Percentiles rank a stretch among this genome's conserved stretches.
phyloP scores from a whole-genome alignment of 2,797 vertebrate species.

The Sebastes hubbsi region DNA sequence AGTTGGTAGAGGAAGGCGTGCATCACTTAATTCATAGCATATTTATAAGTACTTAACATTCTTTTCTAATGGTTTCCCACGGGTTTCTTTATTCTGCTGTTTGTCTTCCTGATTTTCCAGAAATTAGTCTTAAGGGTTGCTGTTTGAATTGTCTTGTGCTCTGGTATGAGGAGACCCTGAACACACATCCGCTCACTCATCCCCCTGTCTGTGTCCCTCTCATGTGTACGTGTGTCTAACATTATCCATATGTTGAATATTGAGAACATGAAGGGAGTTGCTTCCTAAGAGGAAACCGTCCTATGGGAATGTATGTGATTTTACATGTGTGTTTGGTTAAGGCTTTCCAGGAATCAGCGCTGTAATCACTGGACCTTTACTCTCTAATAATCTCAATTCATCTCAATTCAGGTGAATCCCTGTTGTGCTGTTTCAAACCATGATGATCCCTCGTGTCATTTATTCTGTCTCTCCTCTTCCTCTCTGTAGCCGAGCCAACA shows the following conservation, averaged over 20 bases:
- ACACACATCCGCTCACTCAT: conserved; percentile 56
- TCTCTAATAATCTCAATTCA: conserved; percentile 26
- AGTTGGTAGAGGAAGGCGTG: neutral
- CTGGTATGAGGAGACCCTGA: conserved; percentile 23
- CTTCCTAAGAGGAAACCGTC: conserved; percentile 53
- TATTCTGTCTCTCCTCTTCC: neutral
- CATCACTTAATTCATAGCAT: neutral
- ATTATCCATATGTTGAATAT: conserved; percentile 64
- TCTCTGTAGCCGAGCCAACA: conserved; percentile 47
- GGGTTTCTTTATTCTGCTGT: neutral
- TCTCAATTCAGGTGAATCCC: conserved; percentile 27
- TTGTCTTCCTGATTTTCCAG: conserved; percentile 11
- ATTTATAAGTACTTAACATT: conserved; percentile 18
- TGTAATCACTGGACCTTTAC: conserved; percentile 31
- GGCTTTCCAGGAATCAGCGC: conserved; percentile 46
- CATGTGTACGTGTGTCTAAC: conserved; percentile 55
- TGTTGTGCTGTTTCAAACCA: no score
- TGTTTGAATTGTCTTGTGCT: neutral
- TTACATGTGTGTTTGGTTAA: conserved; percentile 65
- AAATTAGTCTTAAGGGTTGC: conserved; percentile 26
- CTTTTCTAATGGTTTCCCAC: neutral
- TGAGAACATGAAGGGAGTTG: conserved; percentile 43
- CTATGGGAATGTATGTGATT: conserved; percentile 53
- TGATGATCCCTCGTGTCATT: neutral
- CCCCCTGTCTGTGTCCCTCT: conserved; percentile 33